These are phyloP conservation scores for Galago senegalensis DNA, from an alignment of 2,797 vertebrate genomes.

Conservation along the genomic window DNA sequence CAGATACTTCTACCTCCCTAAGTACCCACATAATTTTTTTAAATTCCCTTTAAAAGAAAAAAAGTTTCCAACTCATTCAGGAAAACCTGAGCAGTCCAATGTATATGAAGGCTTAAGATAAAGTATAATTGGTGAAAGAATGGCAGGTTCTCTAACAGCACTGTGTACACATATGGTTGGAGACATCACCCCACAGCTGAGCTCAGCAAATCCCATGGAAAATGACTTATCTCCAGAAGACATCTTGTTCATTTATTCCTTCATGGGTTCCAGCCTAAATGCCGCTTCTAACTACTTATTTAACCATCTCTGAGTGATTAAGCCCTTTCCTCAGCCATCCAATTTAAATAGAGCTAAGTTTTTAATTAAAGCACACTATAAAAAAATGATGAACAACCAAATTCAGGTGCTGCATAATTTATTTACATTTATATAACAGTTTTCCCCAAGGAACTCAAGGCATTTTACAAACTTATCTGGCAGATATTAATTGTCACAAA, in stretches of 20 bases:
- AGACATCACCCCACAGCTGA: not conserved
- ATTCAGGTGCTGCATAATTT: conserved; percentile 73
- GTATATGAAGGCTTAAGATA: not conserved
- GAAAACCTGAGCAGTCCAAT: conserved; percentile 7
- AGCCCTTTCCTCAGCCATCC: conserved; percentile 51
- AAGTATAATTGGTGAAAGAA: not conserved
- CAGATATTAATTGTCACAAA: conserved; percentile 72
- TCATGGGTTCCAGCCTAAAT: not conserved
- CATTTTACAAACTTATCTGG: conserved; percentile 74
- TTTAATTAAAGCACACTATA: conserved; percentile 78
- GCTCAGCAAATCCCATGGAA: not conserved
- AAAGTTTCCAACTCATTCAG: not conserved
- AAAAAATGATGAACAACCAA: conserved; percentile 78
- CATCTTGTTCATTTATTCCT: conserved; percentile 26
- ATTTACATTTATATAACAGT: conserved; percentile 76
- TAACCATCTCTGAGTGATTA: conserved; percentile 64
- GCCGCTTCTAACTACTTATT: conserved; percentile 43
- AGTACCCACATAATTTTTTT: not conserved
- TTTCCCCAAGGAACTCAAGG: conserved; percentile 71
- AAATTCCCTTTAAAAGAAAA: too few relatives aligned
- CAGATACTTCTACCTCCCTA: conserved; percentile 52
- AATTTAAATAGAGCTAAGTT: conserved; percentile 59
- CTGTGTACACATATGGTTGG: not conserved
- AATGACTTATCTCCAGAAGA: not conserved
- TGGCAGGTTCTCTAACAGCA: not conserved